These are phyloP conservation scores for Sandelia bainsii DNA, from an alignment of 2,797 vertebrate genomes.

Conservation along the genomic window DNA sequence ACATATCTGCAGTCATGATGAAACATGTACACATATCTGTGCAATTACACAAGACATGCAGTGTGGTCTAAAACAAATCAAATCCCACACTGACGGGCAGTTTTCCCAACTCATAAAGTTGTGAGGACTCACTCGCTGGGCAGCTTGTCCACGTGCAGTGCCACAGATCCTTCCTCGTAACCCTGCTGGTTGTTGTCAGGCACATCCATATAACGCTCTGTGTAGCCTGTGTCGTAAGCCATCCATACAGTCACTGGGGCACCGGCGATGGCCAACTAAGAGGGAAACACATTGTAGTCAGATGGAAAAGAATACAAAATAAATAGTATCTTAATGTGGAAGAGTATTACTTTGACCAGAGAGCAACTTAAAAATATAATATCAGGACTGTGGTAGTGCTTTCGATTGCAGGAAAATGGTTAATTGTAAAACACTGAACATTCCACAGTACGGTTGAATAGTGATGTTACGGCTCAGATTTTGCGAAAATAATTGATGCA, in stretches of 20 bases:
- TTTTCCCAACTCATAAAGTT: no score
- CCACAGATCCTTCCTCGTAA: slow-evolving; percentile 96
- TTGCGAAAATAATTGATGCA: not conserved
- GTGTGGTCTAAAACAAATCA: no score
- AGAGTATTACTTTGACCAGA: not conserved
- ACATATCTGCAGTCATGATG: not conserved
- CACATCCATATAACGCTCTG: slow-evolving; percentile 97
- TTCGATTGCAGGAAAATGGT: not conserved
- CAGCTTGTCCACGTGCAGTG: slow-evolving; percentile 96
- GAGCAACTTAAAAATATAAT: not conserved
- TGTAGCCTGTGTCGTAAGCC: slow-evolving; percentile 98
- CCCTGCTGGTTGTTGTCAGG: slow-evolving; percentile 97
- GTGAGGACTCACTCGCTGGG: slow-evolving; percentile 92
- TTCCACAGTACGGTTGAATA: not conserved
- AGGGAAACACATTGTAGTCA: slow-evolving; percentile 32
- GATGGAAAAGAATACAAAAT: not conserved
- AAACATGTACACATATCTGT: not conserved
- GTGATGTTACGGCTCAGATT: not conserved
- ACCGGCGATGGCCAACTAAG: slow-evolving; percentile 94
- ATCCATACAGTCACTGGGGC: slow-evolving; percentile 98
- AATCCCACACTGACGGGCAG: not conserved
- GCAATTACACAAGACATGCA: not conserved
- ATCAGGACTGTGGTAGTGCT: not conserved
- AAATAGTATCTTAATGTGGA: not conserved
- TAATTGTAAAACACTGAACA: not conserved